These are phyloP conservation scores for Rousettus madagascariensis DNA, from an alignment of 2,797 vertebrate species.

Conservation along the genomic window DNA sequence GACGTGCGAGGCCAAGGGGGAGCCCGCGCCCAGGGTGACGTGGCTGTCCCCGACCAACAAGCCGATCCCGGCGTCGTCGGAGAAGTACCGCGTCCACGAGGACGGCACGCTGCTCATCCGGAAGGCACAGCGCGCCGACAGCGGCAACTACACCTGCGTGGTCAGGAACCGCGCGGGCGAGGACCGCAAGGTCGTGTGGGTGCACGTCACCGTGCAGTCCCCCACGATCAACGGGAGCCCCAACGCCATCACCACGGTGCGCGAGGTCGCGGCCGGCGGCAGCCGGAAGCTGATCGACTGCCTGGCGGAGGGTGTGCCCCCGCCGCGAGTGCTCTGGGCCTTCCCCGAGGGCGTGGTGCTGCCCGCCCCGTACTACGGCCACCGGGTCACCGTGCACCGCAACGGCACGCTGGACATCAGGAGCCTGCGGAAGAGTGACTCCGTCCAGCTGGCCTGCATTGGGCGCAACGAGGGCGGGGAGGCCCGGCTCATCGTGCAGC, in stretches of 20 bases:
- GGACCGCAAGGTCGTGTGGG: constrained; percentile 85
- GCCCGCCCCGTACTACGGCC: constrained; percentile 91
- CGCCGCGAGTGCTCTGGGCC: constrained; percentile 90
- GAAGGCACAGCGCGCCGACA: constrained; percentile 91
- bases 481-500: constrained; percentile 87
- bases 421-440: constrained; percentile 84
- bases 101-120: constrained; percentile 92
- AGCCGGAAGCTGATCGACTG: constrained; percentile 89
- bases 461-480: constrained; percentile 94
- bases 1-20: constrained; percentile 88
- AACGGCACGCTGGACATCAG: constrained; percentile 94
- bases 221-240: constrained; percentile 89
- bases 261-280: constrained; percentile 84
- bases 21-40: constrained; percentile 86
- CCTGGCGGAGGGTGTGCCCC: constrained; percentile 88
- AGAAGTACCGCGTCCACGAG: constrained; percentile 89
- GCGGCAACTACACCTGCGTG: constrained; percentile 94
- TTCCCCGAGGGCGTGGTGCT: constrained; percentile 92
- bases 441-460: constrained; percentile 88
- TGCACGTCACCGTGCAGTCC: constrained; percentile 88
- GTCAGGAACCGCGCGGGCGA: constrained; percentile 90
- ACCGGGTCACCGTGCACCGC: constrained; percentile 89
- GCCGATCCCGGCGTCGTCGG: constrained; percentile 84
- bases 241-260: constrained; percentile 80
- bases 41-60: constrained; percentile 92